phyloP scores from a whole-genome alignment of 2,888 invertebrate genomes.

The Acleris cristana region DNA sequence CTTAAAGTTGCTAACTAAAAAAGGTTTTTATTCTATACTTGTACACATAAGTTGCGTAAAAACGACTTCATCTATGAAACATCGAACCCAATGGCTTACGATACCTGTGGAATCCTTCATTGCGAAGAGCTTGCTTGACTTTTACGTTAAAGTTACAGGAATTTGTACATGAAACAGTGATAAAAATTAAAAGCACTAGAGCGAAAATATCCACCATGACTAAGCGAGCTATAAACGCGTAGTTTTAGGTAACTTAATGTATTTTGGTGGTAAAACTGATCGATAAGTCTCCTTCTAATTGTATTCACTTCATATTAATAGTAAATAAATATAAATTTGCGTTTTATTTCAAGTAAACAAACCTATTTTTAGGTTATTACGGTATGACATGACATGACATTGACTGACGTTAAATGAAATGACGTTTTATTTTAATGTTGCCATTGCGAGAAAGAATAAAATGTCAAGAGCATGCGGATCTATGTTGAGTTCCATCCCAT shows the following conservation, averaged over 20 bases:
- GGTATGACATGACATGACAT: no score
- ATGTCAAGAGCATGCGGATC: no score
- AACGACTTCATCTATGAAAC: background rate
- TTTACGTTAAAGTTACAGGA: slow-evolving; percentile 61
- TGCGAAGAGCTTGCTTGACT: slow-evolving; percentile 58
- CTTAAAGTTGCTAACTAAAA: background rate
- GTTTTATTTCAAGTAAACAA: background rate
- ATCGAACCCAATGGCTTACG: background rate
- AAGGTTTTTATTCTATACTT: background rate
- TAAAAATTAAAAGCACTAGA: slow-evolving; percentile 28
- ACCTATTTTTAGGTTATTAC: no score
- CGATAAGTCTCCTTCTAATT: no score
- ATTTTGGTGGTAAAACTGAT: background rate
- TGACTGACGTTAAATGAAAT: no score
- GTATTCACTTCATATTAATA: no score
- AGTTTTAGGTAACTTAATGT: background rate
- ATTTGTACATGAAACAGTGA: slow-evolving; percentile 44
- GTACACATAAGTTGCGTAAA: background rate
- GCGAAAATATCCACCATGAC: slow-evolving; percentile 15
- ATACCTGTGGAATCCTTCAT: slow-evolving; percentile 75
- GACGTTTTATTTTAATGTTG: no score
- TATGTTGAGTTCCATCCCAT: no score
- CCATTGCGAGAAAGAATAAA: no score
- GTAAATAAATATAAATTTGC: no score
- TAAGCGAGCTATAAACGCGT: background rate